Percentiles rank a stretch among this genome's conserved stretches.
These are phyloP conservation scores for Megaceryle alcyon DNA, from an alignment of 2,797 vertebrate genomes.

Conservation along the genomic window DNA sequence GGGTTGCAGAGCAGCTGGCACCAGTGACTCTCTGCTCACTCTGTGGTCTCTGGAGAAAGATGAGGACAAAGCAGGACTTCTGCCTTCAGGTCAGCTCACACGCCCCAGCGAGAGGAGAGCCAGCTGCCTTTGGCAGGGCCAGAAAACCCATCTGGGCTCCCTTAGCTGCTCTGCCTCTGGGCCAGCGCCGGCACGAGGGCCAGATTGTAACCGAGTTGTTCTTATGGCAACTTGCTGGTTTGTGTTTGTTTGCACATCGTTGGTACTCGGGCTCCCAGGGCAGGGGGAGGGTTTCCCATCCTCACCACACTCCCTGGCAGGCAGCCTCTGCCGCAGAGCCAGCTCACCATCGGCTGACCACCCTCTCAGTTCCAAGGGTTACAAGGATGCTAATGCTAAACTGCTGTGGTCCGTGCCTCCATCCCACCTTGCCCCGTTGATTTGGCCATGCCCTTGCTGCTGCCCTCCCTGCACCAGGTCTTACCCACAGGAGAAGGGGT, in stretches of 20 bases:
- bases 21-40: not conserved
- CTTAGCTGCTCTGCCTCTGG: not conserved
- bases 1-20: not conserved
- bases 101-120: not conserved
- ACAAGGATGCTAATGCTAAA: not conserved
- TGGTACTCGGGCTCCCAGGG: not conserved
- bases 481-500: not conserved
- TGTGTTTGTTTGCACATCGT: not conserved
- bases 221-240: not conserved
- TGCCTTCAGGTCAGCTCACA: not conserved
- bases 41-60: not conserved
- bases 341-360: accelerated
- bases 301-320: accelerated
- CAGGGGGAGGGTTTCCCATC: not conserved
- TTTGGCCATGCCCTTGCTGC: not conserved
- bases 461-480: not conserved
- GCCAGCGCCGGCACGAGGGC: not conserved
- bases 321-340: not conserved
- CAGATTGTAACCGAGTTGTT: not conserved
- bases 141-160: not conserved
- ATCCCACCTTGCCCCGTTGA: not conserved
- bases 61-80: not conserved
- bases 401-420: accelerated
- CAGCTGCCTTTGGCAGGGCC: not conserved
- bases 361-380: not conserved